Percentiles rank a stretch among this genome's conserved stretches.
These are phyloP conservation scores for Hippoglossus stenolepis DNA, from an alignment of 2,113 vertebrate genomes.

Conservation along the genomic window DNA sequence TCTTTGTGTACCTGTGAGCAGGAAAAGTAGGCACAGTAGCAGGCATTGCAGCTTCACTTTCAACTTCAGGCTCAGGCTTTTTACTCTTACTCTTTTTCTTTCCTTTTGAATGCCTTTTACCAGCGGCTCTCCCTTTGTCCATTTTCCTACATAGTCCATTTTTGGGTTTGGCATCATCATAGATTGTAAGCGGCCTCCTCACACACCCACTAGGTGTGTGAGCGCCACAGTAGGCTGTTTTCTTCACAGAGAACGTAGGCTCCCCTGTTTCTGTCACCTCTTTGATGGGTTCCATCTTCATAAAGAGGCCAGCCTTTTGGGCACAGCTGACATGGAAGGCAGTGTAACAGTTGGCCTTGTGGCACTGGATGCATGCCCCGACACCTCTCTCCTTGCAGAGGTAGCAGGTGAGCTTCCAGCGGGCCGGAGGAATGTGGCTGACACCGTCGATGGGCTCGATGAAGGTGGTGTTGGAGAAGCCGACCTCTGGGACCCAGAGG, in stretches of 20 bases:
- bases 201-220: constrained; percentile 93
- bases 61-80: constrained; percentile 85
- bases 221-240: constrained; percentile 95
- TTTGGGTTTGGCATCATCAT: constrained; percentile 88
- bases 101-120: constrained; percentile 85
- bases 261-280: constrained; percentile 81
- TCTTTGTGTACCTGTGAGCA: constrained; percentile 88
- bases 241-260: constrained; percentile 92
- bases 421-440: constrained; percentile 93
- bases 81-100: constrained; percentile 89
- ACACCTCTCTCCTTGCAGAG: constrained; percentile 97
- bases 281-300: constrained; percentile 98
- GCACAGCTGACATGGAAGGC: constrained; percentile 98
- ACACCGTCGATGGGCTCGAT: constrained; percentile 98
- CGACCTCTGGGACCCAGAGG: constrained; percentile 98
- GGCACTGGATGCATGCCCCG: constrained; percentile 98
- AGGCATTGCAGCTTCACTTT: constrained; percentile 80
- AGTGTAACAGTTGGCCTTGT: constrained; percentile 98
- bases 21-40: constrained; percentile 90
- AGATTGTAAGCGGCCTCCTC: constrained; percentile 90
- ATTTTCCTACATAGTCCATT: constrained; percentile 89
- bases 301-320: constrained; percentile 94
- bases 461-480: constrained; percentile 97
- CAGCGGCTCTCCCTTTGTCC: constrained; percentile 78
- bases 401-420: constrained; percentile 99